These are phyloP conservation scores for Ligdia adustata DNA, from an alignment of 2,888 invertebrate species.

Conservation along the genomic window DNA sequence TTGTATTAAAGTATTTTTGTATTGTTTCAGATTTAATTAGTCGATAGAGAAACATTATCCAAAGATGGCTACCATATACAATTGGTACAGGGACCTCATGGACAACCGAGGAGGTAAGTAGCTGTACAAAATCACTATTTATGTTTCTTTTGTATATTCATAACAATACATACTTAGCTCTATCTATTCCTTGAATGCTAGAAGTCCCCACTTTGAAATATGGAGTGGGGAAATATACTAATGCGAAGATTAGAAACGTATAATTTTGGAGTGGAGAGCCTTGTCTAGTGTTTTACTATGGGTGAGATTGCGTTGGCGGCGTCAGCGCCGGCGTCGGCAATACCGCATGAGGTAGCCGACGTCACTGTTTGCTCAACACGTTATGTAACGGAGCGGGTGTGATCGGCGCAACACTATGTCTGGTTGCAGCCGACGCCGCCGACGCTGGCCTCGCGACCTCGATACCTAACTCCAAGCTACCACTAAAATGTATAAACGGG, in stretches of 20 bases:
- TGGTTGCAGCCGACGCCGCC: conserved; percentile 30
- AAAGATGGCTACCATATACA: conserved; percentile 84
- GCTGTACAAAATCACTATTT: too few relatives aligned
- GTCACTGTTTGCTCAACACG: conserved; percentile 54
- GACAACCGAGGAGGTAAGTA: conserved; percentile 89
- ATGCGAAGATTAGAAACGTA: background rate
- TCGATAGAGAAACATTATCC: conserved; percentile 59
- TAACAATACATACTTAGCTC: too few relatives aligned
- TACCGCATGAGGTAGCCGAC: conserved; percentile 23
- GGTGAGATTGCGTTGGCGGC: conserved; percentile 15
- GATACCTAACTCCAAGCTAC: conserved; percentile 18
- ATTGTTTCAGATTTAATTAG: conserved; percentile 76
- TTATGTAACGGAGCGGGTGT: conserved; percentile 57
- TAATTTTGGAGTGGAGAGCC: too few relatives aligned
- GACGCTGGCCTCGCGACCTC: conserved; percentile 33
- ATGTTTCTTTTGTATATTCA: too few relatives aligned
- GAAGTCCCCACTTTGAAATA: too few relatives aligned
- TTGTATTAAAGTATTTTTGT: too few relatives aligned
- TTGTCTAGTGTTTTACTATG: too few relatives aligned
- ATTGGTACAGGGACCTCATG: conserved; percentile 89
- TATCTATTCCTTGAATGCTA: too few relatives aligned
- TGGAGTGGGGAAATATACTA: too few relatives aligned
- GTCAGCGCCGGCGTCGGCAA: conserved; percentile 7
- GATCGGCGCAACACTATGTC: conserved; percentile 43
- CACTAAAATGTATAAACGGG: conserved; percentile 25